These are phyloP conservation scores for Neodontobutis hainanensis DNA, from an alignment of 2,113 vertebrate species.

Conservation along the genomic window DNA sequence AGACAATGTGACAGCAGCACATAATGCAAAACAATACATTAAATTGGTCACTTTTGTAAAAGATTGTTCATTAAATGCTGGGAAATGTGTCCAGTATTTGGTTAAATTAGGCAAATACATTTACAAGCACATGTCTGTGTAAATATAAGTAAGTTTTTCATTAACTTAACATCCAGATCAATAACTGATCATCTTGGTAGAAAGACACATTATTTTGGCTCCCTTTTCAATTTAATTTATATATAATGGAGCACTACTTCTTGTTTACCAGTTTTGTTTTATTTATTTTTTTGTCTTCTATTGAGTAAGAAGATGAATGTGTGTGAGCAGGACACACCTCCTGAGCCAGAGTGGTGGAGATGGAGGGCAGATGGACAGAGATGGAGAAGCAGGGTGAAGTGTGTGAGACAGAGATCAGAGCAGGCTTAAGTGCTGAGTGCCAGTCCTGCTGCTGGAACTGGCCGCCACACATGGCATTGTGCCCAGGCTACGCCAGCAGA, in stretches of 20 bases:
- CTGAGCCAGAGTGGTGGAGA: slow-evolving; percentile 51
- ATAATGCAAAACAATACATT: too few relatives aligned
- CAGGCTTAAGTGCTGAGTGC: slow-evolving; percentile 64
- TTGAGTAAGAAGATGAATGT: slow-evolving; percentile 20
- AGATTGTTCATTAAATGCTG: too few relatives aligned
- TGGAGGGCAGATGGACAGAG: slow-evolving; percentile 61
- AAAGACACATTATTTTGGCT: slow-evolving; percentile 2
- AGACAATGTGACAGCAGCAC: too few relatives aligned
- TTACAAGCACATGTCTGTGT: background rate
- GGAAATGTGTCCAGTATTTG: too few relatives aligned
- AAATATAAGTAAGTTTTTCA: background rate
- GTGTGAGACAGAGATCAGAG: slow-evolving; percentile 70
- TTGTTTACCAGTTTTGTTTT: too few relatives aligned
- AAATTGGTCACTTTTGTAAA: too few relatives aligned
- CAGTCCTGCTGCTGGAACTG: slow-evolving; percentile 68
- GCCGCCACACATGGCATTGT: slow-evolving; percentile 67
- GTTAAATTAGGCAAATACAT: too few relatives aligned
- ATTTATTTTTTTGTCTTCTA: slow-evolving; percentile 27
- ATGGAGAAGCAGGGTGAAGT: slow-evolving; percentile 56
- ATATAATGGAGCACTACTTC: slow-evolving; percentile 25
- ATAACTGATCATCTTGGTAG: background rate
- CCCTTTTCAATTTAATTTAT: background rate
- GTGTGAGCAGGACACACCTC: slow-evolving; percentile 40
- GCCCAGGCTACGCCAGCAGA: slow-evolving; percentile 74
- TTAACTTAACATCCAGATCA: background rate